A percentile compares a stretch with the other conserved stretches of the same genome.
phyloP scores from a whole-genome alignment of 2,797 vertebrate genomes.

The Poecilia velifera region DNA sequence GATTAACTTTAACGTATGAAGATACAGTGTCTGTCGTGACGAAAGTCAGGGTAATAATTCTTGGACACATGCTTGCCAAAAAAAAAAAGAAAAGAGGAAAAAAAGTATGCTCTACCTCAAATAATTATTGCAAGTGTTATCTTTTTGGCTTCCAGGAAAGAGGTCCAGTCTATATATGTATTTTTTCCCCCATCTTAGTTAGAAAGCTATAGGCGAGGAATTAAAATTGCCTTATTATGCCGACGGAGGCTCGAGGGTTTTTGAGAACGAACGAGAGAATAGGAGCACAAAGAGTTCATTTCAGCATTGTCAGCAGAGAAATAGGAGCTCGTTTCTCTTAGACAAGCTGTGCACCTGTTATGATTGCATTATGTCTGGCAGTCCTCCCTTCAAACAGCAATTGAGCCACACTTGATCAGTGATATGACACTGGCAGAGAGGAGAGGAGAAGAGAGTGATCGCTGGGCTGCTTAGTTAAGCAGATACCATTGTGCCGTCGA shows the following conservation, averaged over 20 bases:
- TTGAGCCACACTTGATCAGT: conserved; percentile 71
- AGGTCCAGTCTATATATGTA: conserved; percentile 14
- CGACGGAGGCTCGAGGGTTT: conserved; percentile 50
- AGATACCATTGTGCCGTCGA: conserved; percentile 64
- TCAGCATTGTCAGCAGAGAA: conserved; percentile 60
- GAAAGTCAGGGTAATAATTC: conserved; percentile 12
- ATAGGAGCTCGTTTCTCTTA: conserved; percentile 66
- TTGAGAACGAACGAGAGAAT: conserved; percentile 41
- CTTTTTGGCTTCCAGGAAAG: conserved; percentile 38
- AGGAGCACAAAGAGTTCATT: conserved; percentile 68
- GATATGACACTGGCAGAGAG: conserved; percentile 69
- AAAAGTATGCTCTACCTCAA: conserved; percentile 22
- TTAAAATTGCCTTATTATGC: conserved; percentile 74
- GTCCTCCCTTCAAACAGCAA: conserved; percentile 67
- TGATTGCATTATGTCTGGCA: conserved; percentile 76
- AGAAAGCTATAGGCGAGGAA: conserved; percentile 61
- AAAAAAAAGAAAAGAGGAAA: neutral
- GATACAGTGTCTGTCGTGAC: neutral
- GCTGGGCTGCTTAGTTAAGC: conserved; percentile 70
- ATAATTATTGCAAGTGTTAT: conserved; percentile 35
- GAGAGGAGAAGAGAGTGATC: conserved; percentile 57
- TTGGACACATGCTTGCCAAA: conserved; percentile 16
- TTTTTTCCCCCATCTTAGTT: conserved; percentile 28
- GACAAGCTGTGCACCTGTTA: conserved; percentile 70
- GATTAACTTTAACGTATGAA: neutral